phyloP scores from a whole-genome alignment of 2,797 vertebrate species.

The Nyctibius grandis region DNA sequence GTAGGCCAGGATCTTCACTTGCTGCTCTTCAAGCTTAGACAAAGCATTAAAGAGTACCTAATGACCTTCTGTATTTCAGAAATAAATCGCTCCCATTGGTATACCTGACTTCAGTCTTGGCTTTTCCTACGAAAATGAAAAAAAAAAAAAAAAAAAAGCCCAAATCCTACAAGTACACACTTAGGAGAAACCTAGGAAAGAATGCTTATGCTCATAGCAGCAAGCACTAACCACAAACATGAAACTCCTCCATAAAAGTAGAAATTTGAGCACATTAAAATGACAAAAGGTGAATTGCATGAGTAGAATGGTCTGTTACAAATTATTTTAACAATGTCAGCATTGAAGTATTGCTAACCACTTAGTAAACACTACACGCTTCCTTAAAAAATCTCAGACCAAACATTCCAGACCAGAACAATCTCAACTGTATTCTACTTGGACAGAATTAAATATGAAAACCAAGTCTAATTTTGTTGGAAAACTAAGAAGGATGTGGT shows the following conservation, averaged over 20 bases:
- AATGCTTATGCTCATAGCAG: background rate
- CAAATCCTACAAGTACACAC: background rate
- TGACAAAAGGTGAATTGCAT: background rate
- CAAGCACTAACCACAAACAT: background rate
- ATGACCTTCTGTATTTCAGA: background rate
- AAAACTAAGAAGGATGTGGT: background rate
- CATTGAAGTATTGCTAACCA: background rate
- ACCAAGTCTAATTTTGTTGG: background rate
- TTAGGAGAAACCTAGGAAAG: background rate
- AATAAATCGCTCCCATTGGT: background rate
- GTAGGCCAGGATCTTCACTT: background rate
- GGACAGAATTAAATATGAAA: background rate
- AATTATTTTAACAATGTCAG: background rate
- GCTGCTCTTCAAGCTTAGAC: background rate
- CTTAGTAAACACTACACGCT: background rate
- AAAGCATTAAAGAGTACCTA: background rate
- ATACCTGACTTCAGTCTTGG: background rate
- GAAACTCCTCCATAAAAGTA: background rate
- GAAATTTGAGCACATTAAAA: background rate
- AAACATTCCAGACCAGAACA: background rate
- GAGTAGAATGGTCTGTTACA: background rate
- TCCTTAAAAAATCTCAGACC: background rate
- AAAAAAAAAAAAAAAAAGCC: background rate
- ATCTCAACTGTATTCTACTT: background rate
- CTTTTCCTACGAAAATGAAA: background rate